Evolutionary conservation across 2,113 vertebrate genomes (phyloP).

Genomic region (Columba livia): DNA sequence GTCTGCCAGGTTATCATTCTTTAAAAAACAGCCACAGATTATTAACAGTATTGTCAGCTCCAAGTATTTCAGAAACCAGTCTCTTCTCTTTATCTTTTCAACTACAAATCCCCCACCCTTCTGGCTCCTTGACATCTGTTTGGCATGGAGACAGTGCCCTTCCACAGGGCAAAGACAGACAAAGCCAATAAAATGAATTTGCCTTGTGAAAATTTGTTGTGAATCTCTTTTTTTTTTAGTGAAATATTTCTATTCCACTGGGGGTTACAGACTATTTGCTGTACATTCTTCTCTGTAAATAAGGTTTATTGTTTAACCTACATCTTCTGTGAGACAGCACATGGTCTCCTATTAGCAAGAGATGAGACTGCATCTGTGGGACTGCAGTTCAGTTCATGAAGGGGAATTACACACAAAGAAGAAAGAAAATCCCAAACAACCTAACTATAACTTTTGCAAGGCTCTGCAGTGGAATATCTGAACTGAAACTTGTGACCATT

Average conservation of each 20-base stretch:
- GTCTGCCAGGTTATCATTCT: background rate
- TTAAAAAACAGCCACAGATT: background rate
- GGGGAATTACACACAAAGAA: background rate
- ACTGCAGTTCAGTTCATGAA: background rate
- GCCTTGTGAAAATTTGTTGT: background rate
- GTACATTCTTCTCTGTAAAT: background rate
- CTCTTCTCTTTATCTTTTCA: conserved; percentile 3
- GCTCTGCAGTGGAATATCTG: background rate
- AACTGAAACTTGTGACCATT: background rate
- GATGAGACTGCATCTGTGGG: background rate
- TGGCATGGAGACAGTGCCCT: background rate
- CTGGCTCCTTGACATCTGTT: conserved; percentile 25
- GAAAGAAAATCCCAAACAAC: background rate
- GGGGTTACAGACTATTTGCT: background rate
- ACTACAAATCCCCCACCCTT: background rate
- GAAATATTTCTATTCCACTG: background rate
- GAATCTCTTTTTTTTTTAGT: background rate
- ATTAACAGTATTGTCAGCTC: background rate
- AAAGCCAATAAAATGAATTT: background rate
- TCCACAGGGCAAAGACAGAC: background rate
- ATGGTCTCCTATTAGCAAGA: background rate
- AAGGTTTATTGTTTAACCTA: background rate
- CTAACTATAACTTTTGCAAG: background rate
- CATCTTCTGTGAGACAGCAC: background rate
- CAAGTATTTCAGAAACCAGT: conserved; percentile 1